A percentile compares a stretch with the other conserved stretches of the same genome.
Conservation (phyloP, 2,797 vertebrate species). For the Novumbra hubbsi region DNA sequence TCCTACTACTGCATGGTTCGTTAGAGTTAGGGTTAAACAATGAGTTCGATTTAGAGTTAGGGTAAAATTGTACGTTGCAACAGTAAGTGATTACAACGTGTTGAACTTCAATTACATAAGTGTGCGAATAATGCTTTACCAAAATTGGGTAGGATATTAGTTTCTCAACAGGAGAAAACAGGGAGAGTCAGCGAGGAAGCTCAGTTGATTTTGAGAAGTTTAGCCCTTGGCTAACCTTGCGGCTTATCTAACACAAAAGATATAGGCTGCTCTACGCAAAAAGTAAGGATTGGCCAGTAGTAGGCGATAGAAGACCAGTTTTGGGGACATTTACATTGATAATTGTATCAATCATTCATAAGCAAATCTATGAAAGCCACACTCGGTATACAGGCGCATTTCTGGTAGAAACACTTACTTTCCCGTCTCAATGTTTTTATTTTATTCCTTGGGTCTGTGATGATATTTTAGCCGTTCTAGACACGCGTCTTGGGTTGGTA, state of each 20-base stretch:
- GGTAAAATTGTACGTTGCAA: too few species aligned
- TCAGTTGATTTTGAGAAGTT: not conserved
- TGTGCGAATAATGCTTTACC: not conserved
- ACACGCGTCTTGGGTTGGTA: slow-evolving; percentile 9
- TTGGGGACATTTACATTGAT: slow-evolving; percentile 8
- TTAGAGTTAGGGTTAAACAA: too few species aligned
- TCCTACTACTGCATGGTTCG: too few species aligned
- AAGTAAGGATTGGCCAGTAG: slow-evolving; percentile 32
- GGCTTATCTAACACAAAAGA: not conserved
- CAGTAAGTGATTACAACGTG: too few species aligned
- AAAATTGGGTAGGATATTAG: not conserved
- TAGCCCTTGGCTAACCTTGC: not conserved
- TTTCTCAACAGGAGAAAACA: not conserved
- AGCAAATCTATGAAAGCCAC: slow-evolving; percentile 8
- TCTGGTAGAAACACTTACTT: not conserved
- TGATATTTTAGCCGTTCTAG: not conserved
- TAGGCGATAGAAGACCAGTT: slow-evolving; percentile 19
- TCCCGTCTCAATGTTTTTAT: not conserved
- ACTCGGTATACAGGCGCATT: not conserved
- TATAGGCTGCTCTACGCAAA: not conserved
- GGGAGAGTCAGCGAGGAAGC: not conserved
- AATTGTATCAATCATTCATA: slow-evolving; percentile 12
- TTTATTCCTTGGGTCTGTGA: not conserved
- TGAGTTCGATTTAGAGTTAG: too few species aligned
- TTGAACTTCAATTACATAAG: too few species aligned